Evolutionary conservation across 2,797 vertebrate genomes (phyloP).

Genomic region (Pteropus rufus): DNA sequence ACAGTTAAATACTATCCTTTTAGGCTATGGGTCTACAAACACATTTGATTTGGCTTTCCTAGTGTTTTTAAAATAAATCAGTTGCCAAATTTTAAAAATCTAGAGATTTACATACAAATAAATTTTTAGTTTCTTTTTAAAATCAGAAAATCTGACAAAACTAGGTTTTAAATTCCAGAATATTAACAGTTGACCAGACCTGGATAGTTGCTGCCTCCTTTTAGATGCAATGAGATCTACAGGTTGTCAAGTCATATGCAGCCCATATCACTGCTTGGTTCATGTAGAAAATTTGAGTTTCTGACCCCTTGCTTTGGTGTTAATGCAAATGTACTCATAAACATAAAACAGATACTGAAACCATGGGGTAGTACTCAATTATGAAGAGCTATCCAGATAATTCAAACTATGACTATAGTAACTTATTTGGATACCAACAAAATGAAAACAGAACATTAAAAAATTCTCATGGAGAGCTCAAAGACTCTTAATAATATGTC

Average conservation of each 20-base stretch:
- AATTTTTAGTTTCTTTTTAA: constrained; percentile 48
- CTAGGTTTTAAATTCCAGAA: constrained; percentile 26
- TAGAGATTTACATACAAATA: constrained; percentile 48
- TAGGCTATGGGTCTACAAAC: not conserved
- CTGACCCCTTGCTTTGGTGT: not conserved
- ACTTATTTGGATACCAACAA: constrained; percentile 9
- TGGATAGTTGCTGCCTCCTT: not conserved
- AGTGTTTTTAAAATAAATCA: constrained; percentile 44
- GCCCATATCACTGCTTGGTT: not conserved
- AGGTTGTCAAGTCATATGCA: not conserved
- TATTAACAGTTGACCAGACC: not conserved
- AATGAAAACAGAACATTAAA: constrained; percentile 23
- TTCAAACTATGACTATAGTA: not conserved
- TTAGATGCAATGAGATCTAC: not conserved
- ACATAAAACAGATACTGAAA: not conserved
- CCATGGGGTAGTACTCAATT: not conserved
- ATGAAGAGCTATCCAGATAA: not conserved
- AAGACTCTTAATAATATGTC: not conserved
- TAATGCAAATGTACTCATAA: not conserved
- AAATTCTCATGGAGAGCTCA: constrained; percentile 18
- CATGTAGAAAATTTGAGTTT: not conserved
- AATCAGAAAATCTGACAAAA: constrained; percentile 50
- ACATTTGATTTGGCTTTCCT: constrained; percentile 34
- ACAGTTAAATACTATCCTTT: constrained; percentile 20
- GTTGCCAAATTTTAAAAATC: constrained; percentile 30